These are phyloP conservation scores for Holothuria scabra DNA, from an alignment of 53 echinoderm and acorn worm genomes.

Conservation along the genomic window DNA sequence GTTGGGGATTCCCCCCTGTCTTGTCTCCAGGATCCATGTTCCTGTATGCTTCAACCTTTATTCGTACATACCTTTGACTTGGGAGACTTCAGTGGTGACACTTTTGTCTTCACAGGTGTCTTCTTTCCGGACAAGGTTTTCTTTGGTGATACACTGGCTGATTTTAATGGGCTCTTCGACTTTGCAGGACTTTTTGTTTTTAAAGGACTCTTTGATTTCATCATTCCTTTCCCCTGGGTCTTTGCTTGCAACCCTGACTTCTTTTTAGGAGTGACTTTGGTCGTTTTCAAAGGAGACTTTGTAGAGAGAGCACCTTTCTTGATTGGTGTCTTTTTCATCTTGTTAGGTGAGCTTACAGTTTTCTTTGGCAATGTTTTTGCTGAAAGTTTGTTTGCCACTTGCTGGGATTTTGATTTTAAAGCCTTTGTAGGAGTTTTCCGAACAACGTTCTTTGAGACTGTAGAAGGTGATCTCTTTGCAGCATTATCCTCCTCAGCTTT, in stretches of 20 bases:
- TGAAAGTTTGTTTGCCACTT: background rate
- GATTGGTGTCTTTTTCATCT: too few species aligned
- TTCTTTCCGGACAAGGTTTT: slow-evolving; percentile 44
- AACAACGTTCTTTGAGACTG: background rate
- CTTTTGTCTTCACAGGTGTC: slow-evolving; percentile 35
- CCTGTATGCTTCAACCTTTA: too few species aligned
- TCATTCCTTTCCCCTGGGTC: background rate
- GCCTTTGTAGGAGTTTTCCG: background rate
- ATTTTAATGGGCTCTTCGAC: slow-evolving; percentile 10
- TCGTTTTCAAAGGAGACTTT: slow-evolving; percentile 47
- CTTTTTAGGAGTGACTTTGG: slow-evolving; percentile 35
- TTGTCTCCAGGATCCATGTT: too few species aligned
- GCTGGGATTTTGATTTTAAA: background rate
- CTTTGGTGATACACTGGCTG: slow-evolving; percentile 38
- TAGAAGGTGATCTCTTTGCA: too few species aligned
- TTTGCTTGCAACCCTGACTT: background rate
- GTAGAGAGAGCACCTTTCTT: too few species aligned
- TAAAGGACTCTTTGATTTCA: background rate
- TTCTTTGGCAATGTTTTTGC: background rate
- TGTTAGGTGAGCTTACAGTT: background rate
- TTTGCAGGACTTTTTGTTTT: background rate
- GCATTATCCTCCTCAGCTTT: background rate
- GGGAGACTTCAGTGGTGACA: background rate
- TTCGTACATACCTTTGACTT: slow-evolving; percentile 34
- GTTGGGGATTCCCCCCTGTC: too few species aligned